A percentile compares a stretch with the other conserved stretches of the same genome.
phyloP scores from a whole-genome alignment of 2,797 vertebrate genomes.

The Acridotheres tristis region DNA sequence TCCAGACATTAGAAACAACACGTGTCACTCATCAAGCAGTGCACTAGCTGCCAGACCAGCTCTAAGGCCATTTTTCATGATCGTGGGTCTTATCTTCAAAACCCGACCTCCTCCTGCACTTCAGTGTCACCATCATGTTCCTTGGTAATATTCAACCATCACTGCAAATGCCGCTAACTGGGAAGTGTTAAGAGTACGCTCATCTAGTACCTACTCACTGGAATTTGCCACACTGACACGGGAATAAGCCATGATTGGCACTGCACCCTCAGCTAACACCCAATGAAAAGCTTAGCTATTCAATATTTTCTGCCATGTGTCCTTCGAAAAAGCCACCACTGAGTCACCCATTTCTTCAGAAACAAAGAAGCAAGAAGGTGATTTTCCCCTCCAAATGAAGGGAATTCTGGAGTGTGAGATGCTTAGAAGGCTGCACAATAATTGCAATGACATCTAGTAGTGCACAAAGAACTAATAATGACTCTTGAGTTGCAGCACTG shows the following conservation, averaged over 20 bases:
- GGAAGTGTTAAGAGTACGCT: neutral
- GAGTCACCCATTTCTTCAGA: neutral
- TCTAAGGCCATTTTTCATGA: slow-evolving; percentile 2
- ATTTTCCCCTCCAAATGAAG: neutral
- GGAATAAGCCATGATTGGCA: neutral
- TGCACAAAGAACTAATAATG: neutral
- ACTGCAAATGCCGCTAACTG: neutral
- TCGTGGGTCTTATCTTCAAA: neutral
- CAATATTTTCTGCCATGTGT: neutral
- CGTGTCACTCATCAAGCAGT: slow-evolving; percentile 49
- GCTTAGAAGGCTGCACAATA: neutral
- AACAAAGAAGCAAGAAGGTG: neutral
- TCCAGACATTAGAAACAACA: slow-evolving; percentile 42
- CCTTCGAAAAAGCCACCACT: neutral
- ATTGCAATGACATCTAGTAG: neutral
- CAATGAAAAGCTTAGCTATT: neutral
- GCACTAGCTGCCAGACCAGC: slow-evolving; percentile 3
- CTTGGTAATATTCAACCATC: neutral
- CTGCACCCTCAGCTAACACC: neutral
- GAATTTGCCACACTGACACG: neutral
- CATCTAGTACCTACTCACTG: neutral
- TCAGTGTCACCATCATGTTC: neutral
- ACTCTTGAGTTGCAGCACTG: neutral
- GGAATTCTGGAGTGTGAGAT: neutral
- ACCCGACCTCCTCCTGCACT: neutral